phyloP scores from a whole-genome alignment of 2,888 invertebrate genomes.

The Xestia c-nigrum region DNA sequence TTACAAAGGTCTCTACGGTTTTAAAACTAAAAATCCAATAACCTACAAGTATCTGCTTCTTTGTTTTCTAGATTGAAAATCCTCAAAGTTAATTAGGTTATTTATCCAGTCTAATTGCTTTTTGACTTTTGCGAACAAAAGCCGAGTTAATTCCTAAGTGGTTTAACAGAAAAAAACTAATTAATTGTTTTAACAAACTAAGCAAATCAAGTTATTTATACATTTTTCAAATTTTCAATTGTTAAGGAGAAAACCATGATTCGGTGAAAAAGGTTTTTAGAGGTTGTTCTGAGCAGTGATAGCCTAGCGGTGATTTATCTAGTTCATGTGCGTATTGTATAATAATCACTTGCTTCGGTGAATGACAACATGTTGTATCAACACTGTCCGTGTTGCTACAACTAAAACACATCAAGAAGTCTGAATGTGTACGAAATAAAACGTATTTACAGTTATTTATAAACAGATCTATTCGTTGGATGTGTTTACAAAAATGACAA shows the following conservation, averaged over 20 bases:
- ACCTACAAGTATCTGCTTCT: conserved; percentile 10
- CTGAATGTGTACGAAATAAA: not conserved
- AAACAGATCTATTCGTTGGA: conserved; percentile 9
- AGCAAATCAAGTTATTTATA: conserved; percentile 15
- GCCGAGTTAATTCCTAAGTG: conserved; percentile 24
- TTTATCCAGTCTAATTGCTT: conserved; percentile 49
- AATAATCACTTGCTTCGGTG: too few relatives aligned
- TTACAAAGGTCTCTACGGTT: not conserved
- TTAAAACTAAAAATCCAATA: conserved; percentile 31
- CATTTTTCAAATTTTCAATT: conserved; percentile 25
- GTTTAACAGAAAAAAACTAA: conserved; percentile 25
- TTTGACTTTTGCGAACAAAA: conserved; percentile 29
- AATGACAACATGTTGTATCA: too few relatives aligned
- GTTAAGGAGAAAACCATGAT: not conserved
- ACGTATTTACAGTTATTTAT: conserved; percentile 21
- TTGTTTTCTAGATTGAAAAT: conserved; percentile 33
- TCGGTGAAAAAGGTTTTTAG: not conserved
- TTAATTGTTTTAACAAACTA: conserved; percentile 37
- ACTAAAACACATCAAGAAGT: not conserved
- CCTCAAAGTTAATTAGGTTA: conserved; percentile 52
- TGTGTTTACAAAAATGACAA: conserved; percentile 25
- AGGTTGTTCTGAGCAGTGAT: not conserved
- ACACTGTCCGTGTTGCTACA: conserved; percentile 4
- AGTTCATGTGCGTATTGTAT: too few relatives aligned
- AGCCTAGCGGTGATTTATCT: too few relatives aligned